Percentiles rank a stretch among this genome's conserved stretches.
phyloP scores from a whole-genome alignment of 2,797 vertebrate species.

The Acropternis orthonyx region DNA sequence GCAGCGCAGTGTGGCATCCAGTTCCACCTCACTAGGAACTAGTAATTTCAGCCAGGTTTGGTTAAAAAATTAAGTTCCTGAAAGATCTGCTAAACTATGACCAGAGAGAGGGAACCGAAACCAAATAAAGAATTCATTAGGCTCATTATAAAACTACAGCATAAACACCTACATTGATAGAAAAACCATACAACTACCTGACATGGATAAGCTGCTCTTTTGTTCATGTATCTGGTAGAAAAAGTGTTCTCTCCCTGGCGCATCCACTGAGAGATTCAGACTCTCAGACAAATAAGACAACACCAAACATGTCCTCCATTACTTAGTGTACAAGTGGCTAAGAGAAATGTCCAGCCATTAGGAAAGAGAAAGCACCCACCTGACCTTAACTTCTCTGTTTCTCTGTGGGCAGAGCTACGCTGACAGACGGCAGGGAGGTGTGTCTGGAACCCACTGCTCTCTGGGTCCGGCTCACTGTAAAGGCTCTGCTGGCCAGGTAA shows the following conservation, averaged over 20 bases:
- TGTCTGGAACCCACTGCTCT: conserved; percentile 52
- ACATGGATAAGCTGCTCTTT: background rate
- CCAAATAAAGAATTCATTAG: background rate
- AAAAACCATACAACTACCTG: background rate
- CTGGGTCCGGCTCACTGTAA: background rate
- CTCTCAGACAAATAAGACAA: background rate
- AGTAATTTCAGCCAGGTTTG: background rate
- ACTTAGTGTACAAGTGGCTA: background rate
- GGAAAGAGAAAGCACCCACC: background rate
- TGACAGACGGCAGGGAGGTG: background rate
- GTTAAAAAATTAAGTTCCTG: background rate
- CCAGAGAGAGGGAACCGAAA: background rate
- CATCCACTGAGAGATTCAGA: background rate
- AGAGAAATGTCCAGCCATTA: background rate
- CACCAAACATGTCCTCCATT: background rate
- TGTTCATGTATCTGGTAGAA: background rate
- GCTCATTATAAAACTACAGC: background rate
- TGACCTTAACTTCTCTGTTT: background rate
- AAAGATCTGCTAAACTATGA: background rate
- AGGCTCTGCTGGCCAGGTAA: conserved; percentile 43
- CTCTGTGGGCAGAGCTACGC: background rate
- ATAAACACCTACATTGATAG: background rate
- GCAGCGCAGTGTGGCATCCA: background rate
- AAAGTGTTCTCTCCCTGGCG: background rate
- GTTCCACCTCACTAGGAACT: background rate